Base-by-base conservation (phyloP, 2,113 vertebrate genomes). In the Pedionomus torquatus region DNA sequence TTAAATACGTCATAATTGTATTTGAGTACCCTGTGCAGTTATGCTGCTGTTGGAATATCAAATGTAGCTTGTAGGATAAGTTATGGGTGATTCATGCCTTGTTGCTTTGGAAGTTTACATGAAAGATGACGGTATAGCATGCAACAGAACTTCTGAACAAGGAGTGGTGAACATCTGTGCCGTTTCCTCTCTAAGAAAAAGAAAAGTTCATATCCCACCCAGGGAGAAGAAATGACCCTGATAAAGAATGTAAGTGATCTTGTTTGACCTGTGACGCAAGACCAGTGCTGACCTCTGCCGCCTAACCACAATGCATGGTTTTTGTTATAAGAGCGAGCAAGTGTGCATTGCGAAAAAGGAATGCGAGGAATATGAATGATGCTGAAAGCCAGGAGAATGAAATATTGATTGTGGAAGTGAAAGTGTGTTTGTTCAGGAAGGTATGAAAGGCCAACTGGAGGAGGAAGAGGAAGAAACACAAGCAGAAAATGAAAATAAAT, bases 151-250 rank as follows among this genome's bases (percentile, higher is more conserved):
- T 87, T 74, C 74, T 83, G 76, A 94, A 94, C 41, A 91, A 92
- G 93, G 95, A 68, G 94, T 98, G 97, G 96, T 95, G 97, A 98
- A 98, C 98, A 98, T 98, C 98, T 98, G 98, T 87, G 88, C 71
- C 81, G 85, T 96, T 98, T 97, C 95, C 96, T 95, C 95, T 85
- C 93, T 93, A 86, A 83, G 92, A 95, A 96, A 97, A 96, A 87
- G 91, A 95, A 96, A 97, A 97, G 97, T 97, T 98, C 96, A 95
- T 68, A 97, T 98, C 97, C 98, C 98, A 98, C 98, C 98, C 98
- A 98, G 93, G n/a, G 98, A 98, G 98, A 96, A 97, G 97, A 96
- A 97, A 63, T 98, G 98, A 98, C 97, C 98, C 97, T 92, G 94
- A 97, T 96, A 95, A 97, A 98, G 98, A 98, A 98, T 98, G 97